Conservation (phyloP, 2,113 vertebrate species). For the Passer montanus region DNA sequence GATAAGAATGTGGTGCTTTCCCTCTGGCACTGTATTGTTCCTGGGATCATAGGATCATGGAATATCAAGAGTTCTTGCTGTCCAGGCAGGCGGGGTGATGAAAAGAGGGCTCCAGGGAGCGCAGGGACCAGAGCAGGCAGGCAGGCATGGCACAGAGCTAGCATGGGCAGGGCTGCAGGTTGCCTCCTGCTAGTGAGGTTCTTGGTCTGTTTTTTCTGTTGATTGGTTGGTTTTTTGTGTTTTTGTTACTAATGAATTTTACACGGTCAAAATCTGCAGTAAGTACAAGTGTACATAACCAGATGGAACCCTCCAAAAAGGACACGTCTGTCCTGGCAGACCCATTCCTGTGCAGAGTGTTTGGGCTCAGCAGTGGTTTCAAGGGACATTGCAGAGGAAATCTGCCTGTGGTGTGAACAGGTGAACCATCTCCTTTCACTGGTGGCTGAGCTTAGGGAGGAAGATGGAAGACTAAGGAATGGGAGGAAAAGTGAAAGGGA, state of each 20-base stretch:
- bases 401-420: background rate
- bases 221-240: background rate
- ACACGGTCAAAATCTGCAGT: background rate
- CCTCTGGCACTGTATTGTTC: background rate
- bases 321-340: background rate
- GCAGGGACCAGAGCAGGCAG: accelerated
- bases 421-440: background rate
- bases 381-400: background rate
- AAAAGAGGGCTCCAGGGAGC: background rate
- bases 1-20: background rate
- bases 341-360: background rate
- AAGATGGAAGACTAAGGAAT: background rate
- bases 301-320: background rate
- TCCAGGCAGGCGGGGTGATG: background rate
- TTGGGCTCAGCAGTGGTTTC: background rate
- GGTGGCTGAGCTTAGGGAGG: background rate
- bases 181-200: background rate
- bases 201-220: background rate
- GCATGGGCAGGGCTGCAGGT: background rate
- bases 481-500: background rate
- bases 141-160: accelerated
- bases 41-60: background rate
- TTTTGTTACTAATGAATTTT: background rate
- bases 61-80: background rate
- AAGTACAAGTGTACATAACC: background rate